phyloP scores from a whole-genome alignment of 1,140 invertebrate species.

The Cydia amplana region DNA sequence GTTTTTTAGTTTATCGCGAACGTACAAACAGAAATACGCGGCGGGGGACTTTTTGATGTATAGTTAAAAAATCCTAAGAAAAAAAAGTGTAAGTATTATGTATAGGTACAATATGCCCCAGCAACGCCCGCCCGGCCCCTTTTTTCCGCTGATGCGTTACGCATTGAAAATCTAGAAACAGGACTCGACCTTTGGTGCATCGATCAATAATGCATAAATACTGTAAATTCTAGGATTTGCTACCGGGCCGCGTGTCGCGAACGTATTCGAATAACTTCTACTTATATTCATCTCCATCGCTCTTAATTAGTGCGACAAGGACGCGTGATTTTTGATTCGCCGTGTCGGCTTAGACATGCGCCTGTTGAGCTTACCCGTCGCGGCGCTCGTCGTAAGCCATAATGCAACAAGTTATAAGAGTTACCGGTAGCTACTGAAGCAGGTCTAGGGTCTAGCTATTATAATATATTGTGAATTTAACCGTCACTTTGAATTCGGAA shows the following conservation, averaged over 20 bases:
- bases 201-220: constrained; percentile 10
- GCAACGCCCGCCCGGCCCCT: background rate
- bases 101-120: no score
- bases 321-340: background rate
- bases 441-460: no score
- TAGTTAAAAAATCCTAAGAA: no score
- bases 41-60: no score
- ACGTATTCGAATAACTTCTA: background rate
- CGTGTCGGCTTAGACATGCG: no score
- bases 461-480: background rate
- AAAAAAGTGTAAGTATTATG: no score
- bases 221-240: background rate
- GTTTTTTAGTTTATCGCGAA: no score
- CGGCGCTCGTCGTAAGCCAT: background rate
- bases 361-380: no score
- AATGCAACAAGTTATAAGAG: background rate
- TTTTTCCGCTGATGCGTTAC: background rate
- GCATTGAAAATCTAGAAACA: background rate
- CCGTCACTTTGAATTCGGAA: background rate
- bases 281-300: background rate
- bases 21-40: no score
- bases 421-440: background rate
- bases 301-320: background rate
- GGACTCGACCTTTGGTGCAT: background rate
- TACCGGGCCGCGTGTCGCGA: background rate